These are phyloP conservation scores for Syngnathus acus DNA, from an alignment of 2,797 vertebrate species.

Conservation along the genomic window DNA sequence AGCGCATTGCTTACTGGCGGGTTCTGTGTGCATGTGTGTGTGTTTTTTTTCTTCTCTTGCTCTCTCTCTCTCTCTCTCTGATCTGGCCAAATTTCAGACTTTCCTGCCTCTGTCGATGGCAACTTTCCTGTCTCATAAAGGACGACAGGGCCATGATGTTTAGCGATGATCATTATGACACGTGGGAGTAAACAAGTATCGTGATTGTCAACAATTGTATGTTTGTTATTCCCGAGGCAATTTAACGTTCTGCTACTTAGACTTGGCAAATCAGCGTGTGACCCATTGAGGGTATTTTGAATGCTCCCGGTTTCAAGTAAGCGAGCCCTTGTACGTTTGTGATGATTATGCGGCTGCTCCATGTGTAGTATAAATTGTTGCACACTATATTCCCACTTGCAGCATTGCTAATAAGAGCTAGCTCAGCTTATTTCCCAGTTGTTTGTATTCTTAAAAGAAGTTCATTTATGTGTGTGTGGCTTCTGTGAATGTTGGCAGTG, in stretches of 20 bases:
- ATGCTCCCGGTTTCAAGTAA: background rate
- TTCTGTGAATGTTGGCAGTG: background rate
- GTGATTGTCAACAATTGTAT: background rate
- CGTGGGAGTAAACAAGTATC: background rate
- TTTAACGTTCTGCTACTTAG: background rate
- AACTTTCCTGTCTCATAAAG: slow-evolving; percentile 5
- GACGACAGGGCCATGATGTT: slow-evolving; percentile 6
- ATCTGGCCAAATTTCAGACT: background rate
- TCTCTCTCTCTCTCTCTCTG: background rate
- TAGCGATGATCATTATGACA: background rate
- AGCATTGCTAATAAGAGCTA: background rate
- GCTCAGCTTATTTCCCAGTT: background rate
- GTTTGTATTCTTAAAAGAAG: background rate
- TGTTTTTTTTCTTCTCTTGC: background rate
- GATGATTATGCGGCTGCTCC: background rate
- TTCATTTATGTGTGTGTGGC: slow-evolving; percentile 4
- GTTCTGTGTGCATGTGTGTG: background rate
- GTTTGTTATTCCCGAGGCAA: background rate
- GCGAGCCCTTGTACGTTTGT: background rate
- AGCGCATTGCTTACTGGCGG: background rate
- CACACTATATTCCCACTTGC: background rate
- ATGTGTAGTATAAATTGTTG: background rate
- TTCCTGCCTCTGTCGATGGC: background rate
- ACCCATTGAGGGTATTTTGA: too few species aligned
- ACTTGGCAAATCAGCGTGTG: background rate